Conservation (phyloP, 2,888 invertebrate species). For the Polymixis lichenea region DNA sequence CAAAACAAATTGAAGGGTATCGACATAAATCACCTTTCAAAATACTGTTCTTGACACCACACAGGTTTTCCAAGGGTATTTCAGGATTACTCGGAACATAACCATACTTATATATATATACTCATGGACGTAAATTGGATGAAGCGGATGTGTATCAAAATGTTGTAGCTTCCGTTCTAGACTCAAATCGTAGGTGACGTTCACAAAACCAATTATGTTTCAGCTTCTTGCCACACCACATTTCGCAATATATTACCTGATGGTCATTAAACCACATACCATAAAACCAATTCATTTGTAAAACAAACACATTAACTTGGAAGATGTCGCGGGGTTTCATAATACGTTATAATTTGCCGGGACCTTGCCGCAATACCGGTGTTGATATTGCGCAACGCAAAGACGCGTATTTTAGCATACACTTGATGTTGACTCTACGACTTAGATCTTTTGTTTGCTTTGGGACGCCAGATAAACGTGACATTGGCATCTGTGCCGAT, state of each 20-base stretch:
- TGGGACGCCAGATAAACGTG: constrained; percentile 58
- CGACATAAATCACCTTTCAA: constrained; percentile 31
- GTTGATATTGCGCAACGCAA: constrained; percentile 61
- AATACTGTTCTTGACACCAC: constrained; percentile 36
- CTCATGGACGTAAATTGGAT: constrained; percentile 15
- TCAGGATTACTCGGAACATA: constrained; percentile 34
- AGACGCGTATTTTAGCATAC: constrained; percentile 63
- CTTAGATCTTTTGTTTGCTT: constrained; percentile 59
- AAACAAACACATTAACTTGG: constrained; percentile 60
- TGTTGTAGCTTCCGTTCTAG: constrained; percentile 7
- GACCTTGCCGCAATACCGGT: constrained; percentile 65
- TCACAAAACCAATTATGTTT: constrained; percentile 26
- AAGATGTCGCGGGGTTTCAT: constrained; percentile 68
- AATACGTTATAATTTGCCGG: constrained; percentile 65
- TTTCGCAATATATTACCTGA: constrained; percentile 30
- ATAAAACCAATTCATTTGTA: constrained; percentile 58
- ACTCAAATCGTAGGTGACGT: constrained; percentile 14
- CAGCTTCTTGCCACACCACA: constrained; percentile 13
- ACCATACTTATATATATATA: constrained; percentile 15
- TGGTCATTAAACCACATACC: constrained; percentile 51
- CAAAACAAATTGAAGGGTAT: constrained; percentile 41
- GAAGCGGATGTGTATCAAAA: constrained; percentile 17
- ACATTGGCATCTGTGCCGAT: constrained; percentile 61
- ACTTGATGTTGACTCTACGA: constrained; percentile 57
- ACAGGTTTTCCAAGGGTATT: constrained; percentile 36